Evolutionary conservation across 2,888 invertebrate genomes (phyloP), one percentile per base, ranked within the genome.

Genomic region (Perizoma flavofasciatum): DNA sequence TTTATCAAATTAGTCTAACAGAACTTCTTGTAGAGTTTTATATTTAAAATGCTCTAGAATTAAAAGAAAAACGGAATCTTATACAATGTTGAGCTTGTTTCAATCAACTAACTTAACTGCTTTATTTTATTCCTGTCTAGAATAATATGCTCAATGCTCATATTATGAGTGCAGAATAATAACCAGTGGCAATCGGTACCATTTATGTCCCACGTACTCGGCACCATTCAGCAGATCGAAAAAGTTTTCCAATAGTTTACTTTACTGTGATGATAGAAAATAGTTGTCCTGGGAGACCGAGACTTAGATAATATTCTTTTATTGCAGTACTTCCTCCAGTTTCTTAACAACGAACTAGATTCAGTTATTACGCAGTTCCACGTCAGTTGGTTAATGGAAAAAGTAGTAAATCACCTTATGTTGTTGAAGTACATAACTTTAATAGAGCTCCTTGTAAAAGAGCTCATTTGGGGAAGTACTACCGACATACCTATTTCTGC

Each of bases 171-270:
- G 10, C n/a, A 22, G 39, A 54, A 54, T 56, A 54, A 40, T 51
- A 53, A 61, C 39, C 51, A 50, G 41, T 49, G 51, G 35, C 46
- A 49, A 58, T 48, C 82, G 84, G 85, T 75, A 81, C 73, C 81
- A 75, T 82, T 88, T 88, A 86, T 85, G 86, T 83, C 79, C 75
- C 85, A 88, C 88, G 86, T 86, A 85, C 73, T 67, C 69, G 73
- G 78, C 82, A 86, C 88, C 85, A 85, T 85, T 86, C 83, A 83
- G 78, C 78, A 82, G 86, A 88, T 88, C 86, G 87, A 86, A 87
- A 90, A 90, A 90, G 78, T 90, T 90, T 90, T 89, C 89, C 88
- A 90, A 89, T 89, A 88, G 80, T 79, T 77, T 75, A 43, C 75
- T 76, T 78, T 75, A 73, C 72, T 76, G 79, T 85, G 86, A 88